Conservation (phyloP, 2,888 invertebrate genomes). For the Electrophaes corylata region DNA sequence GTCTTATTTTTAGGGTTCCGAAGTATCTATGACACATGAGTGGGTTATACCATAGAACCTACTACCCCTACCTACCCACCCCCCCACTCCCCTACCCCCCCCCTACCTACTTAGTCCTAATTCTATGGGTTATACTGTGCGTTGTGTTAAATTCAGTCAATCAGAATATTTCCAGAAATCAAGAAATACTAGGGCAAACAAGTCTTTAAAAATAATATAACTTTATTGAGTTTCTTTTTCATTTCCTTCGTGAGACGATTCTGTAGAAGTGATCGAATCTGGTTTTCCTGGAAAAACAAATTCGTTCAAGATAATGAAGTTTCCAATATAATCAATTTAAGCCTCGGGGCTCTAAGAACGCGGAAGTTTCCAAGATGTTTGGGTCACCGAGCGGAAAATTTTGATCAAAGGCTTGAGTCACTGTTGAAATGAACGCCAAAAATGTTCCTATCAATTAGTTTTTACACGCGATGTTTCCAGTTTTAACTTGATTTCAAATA, state of each 20-base stretch:
- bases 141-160: too few relatives aligned
- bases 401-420: slow-evolving; percentile 38
- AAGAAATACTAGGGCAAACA: too few relatives aligned
- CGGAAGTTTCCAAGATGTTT: slow-evolving; percentile 37
- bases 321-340: slow-evolving; percentile 36
- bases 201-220: background rate
- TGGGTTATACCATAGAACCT: too few relatives aligned
- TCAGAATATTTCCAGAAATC: too few relatives aligned
- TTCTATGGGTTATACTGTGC: too few relatives aligned
- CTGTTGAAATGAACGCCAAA: slow-evolving; percentile 34
- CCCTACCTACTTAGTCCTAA: too few relatives aligned
- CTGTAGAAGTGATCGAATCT: slow-evolving; percentile 11
- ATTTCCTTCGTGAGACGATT: slow-evolving; percentile 8
- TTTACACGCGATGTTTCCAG: slow-evolving; percentile 22
- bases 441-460: slow-evolving; percentile 32
- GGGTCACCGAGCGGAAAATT: slow-evolving; percentile 37
- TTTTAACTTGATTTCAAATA: slow-evolving; percentile 16
- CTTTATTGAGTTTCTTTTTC: background rate
- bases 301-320: slow-evolving; percentile 32
- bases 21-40: too few relatives aligned
- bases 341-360: slow-evolving; percentile 23
- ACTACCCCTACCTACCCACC: too few relatives aligned
- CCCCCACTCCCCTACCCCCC: too few relatives aligned
- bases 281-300: slow-evolving; percentile 26
- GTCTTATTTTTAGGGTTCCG: too few relatives aligned